These are phyloP conservation scores for Heteractis magnifica DNA, from an alignment of 92 coral and sea anemone genomes.

Conservation along the genomic window DNA sequence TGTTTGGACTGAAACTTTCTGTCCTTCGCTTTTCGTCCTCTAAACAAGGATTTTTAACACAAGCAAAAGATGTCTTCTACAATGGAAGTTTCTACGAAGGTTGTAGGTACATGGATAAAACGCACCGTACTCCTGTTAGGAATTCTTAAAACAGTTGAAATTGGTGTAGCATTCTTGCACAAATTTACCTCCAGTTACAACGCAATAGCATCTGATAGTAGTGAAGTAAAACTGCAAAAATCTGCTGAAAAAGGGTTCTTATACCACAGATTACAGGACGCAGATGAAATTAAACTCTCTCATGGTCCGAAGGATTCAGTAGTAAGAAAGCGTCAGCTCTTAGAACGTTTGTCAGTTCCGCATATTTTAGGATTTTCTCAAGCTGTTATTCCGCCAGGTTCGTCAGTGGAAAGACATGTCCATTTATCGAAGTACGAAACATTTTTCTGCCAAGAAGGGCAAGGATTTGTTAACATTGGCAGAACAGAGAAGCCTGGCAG, in stretches of 20 bases:
- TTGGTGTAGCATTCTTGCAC: not conserved
- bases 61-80: not conserved
- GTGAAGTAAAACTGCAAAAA: not conserved
- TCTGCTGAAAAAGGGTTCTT: constrained; percentile 6
- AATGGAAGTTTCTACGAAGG: not conserved
- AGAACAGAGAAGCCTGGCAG: constrained; percentile 10
- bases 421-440: constrained; percentile 34
- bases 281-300: constrained; percentile 11
- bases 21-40: no score
- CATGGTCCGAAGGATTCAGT: constrained; percentile 34
- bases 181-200: not conserved
- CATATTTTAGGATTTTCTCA: constrained; percentile 34
- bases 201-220: not conserved
- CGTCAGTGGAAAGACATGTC: constrained; percentile 36
- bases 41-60: not conserved
- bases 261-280: constrained; percentile 10
- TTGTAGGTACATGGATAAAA: not conserved
- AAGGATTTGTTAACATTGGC: constrained; percentile 26
- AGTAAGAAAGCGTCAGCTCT: constrained; percentile 17
- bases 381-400: constrained; percentile 22
- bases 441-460: constrained; percentile 34
- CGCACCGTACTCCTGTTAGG: not conserved
- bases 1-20: no score
- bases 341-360: constrained; percentile 16
- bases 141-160: not conserved